A percentile compares a stretch with the other conserved stretches of the same genome.
phyloP scores from a whole-genome alignment of 2,113 vertebrate genomes.

The Gorsachius goisagi region DNA sequence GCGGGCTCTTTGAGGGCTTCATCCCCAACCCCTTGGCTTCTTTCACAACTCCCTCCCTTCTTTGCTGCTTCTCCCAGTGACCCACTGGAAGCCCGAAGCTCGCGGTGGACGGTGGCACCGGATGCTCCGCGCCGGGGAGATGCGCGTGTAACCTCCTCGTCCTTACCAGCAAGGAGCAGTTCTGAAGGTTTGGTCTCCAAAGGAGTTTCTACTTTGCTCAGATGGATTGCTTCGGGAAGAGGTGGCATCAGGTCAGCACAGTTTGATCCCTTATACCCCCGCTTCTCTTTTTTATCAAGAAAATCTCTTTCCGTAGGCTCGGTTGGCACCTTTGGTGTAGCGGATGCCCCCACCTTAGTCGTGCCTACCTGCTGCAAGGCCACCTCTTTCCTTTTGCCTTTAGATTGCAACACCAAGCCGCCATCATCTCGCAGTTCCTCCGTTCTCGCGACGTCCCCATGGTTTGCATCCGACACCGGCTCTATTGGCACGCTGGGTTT shows the following conservation, averaged over 20 bases:
- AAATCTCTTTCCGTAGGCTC: not conserved
- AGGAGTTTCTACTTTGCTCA: not conserved
- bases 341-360: not conserved
- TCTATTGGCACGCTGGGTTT: not conserved
- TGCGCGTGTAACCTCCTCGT: not conserved
- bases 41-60: not conserved
- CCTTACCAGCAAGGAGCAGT: not conserved
- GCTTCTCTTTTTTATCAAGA: not conserved
- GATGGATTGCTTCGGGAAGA: not conserved
- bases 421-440: not conserved
- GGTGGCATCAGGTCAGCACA: rapidly evolving
- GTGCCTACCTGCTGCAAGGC: not conserved
- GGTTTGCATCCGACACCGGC: rapidly evolving
- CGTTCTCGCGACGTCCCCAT: rapidly evolving
- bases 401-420: not conserved
- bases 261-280: not conserved
- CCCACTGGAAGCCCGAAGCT: not conserved
- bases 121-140: not conserved
- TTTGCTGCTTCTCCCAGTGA: not conserved
- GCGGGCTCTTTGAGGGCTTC: not conserved
- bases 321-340: not conserved
- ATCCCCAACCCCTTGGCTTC: not conserved
- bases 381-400: not conserved
- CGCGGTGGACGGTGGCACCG: rapidly evolving
- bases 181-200: not conserved